phyloP scores from a whole-genome alignment of 1,140 invertebrate genomes.

The Conopomorpha cramerella region DNA sequence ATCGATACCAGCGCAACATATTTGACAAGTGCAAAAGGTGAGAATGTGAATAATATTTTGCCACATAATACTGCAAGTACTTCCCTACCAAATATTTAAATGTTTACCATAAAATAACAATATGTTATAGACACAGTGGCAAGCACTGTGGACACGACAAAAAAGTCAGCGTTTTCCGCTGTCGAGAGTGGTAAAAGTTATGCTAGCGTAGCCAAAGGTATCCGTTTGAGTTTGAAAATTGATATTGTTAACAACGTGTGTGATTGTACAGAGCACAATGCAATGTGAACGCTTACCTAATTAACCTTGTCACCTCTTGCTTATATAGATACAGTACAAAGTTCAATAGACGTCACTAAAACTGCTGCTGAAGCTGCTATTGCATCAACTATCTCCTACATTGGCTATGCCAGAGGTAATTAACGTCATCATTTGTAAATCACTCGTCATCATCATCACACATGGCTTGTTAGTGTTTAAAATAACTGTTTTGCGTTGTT shows the following conservation, averaged over 20 bases:
- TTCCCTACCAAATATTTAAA: too few species aligned
- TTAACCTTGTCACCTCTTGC: too few species aligned
- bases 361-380: neutral
- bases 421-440: constrained; percentile 4
- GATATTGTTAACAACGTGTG: too few species aligned
- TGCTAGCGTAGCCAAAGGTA: too few species aligned
- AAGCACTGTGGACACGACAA: constrained; percentile 21
- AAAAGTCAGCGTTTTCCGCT: too few species aligned
- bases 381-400: neutral
- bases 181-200: too few species aligned
- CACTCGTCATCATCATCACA: constrained; percentile 19
- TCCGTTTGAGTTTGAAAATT: too few species aligned
- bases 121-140: constrained; percentile 10
- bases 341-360: neutral
- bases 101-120: too few species aligned
- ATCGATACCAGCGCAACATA: neutral
- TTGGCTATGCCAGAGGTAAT: neutral
- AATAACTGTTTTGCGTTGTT: constrained; percentile 12
- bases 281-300: too few species aligned
- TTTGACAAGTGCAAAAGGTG: constrained; percentile 16
- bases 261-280: too few species aligned
- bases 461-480: constrained; percentile 26
- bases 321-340: neutral
- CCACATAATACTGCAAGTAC: too few species aligned
- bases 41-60: constrained; percentile 9